Base-by-base conservation (phyloP, 2,888 invertebrate species). In the Harpagoxenus sublaevis region DNA sequence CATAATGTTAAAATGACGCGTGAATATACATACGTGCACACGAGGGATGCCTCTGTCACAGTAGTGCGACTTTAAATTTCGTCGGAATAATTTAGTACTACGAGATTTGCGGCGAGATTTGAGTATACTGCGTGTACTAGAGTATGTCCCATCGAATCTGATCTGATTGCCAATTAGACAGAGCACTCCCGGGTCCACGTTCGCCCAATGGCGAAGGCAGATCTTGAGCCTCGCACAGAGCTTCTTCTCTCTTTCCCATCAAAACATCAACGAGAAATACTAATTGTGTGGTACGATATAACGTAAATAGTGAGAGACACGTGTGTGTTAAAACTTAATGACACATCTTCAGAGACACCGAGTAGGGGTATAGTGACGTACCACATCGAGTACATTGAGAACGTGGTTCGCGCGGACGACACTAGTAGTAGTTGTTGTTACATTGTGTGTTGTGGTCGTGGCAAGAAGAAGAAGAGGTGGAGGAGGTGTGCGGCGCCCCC, bases 401-500 rank as follows among this genome's bases (percentile, higher is more conserved):
- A 93, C 93, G 93, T 93, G 93, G 94, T 94, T 94, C 94, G 90
- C 94, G 93, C 92, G 93, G 94, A 91, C 93, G 93, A 93, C 94
- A 92, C 93, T 93, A 90, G 89, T 91, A 86, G 91, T 91, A 87
- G 91, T 91, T 87, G 91, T 91, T 91, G 91, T 94, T 94, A 94
- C 94, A 94, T 94, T 93, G 94, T 94, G 94, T 93, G 93, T 94
- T 94, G 94, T 92, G 93, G 94, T 94, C 94, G 93, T 93, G 93
- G 94, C 93, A 94, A 94, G 94, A 94, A 94, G 94, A 94, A 93
- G 94, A 94, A 93, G 92, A 92, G 93, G 89, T 93, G 94, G 92
- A 94, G 94, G 94, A 95, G 94, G 94, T 95, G 94, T 95, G 95
- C 94, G 94, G 94, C 94, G 94, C 93, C 94, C 94, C 94, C 94